Percentiles rank a stretch among this genome's conserved stretches.
phyloP scores from a whole-genome alignment of 2,797 vertebrate species.

The Coregonus suidteri region DNA sequence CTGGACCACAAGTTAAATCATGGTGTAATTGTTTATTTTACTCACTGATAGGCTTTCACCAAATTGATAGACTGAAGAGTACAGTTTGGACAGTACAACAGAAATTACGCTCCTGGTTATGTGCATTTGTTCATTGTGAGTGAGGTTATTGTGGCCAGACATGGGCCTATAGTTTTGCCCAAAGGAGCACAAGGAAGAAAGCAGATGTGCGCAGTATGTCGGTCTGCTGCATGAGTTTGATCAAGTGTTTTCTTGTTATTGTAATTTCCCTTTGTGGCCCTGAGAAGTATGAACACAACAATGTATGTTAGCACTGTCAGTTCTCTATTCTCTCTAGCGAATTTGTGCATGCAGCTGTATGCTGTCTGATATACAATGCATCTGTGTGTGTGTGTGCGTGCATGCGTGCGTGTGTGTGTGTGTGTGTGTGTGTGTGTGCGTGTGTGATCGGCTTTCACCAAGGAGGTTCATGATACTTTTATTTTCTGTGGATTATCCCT shows the following conservation, averaged over 20 bases:
- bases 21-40: no score
- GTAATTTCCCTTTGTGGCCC: conserved; percentile 34
- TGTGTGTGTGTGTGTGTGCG: neutral
- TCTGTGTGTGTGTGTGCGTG: no score
- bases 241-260: conserved; percentile 19
- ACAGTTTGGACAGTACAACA: conserved; percentile 11
- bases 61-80: neutral
- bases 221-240: conserved; percentile 30
- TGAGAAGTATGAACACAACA: neutral
- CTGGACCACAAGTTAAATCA: no score
- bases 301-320: neutral
- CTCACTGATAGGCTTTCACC: no score
- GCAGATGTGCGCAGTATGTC: conserved; percentile 18
- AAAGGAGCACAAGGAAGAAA: conserved; percentile 29
- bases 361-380: no score
- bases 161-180: conserved; percentile 27
- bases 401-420: neutral
- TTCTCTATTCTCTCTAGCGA: neutral
- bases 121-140: conserved; percentile 41
- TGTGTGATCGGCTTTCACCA: no score
- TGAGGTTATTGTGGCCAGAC: conserved; percentile 32
- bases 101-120: conserved; percentile 23
- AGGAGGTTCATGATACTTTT: no score
- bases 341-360: neutral
- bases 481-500: no score